Percentiles rank a stretch among this genome's conserved stretches.
phyloP scores from a whole-genome alignment of 2,797 vertebrate genomes.

The Staurois parvus region DNA sequence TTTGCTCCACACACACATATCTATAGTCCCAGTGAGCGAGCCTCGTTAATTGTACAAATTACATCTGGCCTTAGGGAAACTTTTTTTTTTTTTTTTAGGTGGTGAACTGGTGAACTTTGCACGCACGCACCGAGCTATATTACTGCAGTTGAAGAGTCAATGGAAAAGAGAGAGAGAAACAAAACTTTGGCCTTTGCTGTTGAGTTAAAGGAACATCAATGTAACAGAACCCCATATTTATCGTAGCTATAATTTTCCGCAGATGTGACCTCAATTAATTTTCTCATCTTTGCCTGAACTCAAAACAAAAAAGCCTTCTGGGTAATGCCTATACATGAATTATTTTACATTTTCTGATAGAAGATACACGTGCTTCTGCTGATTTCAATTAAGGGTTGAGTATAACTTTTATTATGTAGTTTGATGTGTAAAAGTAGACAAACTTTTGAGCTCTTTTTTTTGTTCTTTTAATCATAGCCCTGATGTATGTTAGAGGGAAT shows the following conservation, averaged over 20 bases:
- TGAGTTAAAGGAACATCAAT: conserved; percentile 22
- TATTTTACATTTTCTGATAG: conserved; percentile 41
- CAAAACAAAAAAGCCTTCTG: conserved; percentile 39
- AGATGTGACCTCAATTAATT: conserved; percentile 55
- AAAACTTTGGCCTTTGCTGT: conserved; percentile 6
- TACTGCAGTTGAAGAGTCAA: conserved; percentile 55
- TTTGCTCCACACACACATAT: background rate
- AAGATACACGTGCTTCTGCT: conserved; percentile 4
- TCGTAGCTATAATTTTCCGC: conserved; percentile 23
- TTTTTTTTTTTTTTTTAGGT: conserved; percentile 54
- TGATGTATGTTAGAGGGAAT: no score
- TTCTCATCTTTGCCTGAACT: conserved; percentile 51
- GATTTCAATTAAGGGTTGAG: no score
- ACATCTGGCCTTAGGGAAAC: conserved; percentile 38
- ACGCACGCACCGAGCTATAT: conserved; percentile 2
- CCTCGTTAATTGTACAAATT: conserved; percentile 15
- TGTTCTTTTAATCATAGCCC: no score
- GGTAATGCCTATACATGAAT: conserved; percentile 47
- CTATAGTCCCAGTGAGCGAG: background rate
- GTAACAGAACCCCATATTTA: conserved; percentile 49
- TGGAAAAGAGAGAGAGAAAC: conserved; percentile 12
- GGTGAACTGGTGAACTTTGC: conserved; percentile 66
- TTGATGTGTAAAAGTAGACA: no score
- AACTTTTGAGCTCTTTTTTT: no score
- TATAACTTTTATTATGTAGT: no score